A percentile compares a stretch with the other conserved stretches of the same genome.
These are phyloP conservation scores for Gallinago solitaria DNA, from an alignment of 2,797 vertebrate species.

Conservation along the genomic window DNA sequence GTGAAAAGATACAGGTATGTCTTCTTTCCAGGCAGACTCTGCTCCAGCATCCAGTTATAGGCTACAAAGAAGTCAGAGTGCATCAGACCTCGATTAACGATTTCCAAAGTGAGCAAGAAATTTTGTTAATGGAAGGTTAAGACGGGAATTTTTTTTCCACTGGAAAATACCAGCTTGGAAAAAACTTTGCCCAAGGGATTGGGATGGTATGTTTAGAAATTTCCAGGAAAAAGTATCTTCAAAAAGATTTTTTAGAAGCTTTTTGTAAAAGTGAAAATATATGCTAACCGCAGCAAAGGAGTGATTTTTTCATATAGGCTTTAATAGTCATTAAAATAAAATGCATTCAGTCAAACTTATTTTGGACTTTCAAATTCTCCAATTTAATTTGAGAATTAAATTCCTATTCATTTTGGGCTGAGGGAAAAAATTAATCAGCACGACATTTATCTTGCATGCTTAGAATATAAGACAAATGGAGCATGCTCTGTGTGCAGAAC, in stretches of 20 bases:
- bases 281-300: not conserved
- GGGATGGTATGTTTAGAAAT: not conserved
- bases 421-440: conserved; percentile 24
- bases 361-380: conserved; percentile 41
- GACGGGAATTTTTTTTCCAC: not conserved
- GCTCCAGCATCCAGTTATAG: not conserved
- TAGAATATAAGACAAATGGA: not conserved
- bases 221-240: not conserved
- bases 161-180: not conserved
- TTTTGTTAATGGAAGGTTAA: not conserved
- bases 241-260: not conserved
- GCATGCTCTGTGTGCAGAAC: not conserved
- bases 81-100: not conserved
- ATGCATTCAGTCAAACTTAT: not conserved
- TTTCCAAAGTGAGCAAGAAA: not conserved
- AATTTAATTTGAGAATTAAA: conserved; percentile 62
- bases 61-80: not conserved
- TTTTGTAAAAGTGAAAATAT: not conserved
- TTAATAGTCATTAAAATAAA: conserved; percentile 33
- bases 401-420: conserved; percentile 33
- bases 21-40: not conserved
- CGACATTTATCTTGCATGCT: conserved; percentile 9
- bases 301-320: not conserved
- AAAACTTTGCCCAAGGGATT: not conserved
- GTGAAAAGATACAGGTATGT: not conserved